These are phyloP conservation scores for Microcebus jonahi DNA, from an alignment of 2,113 vertebrate genomes.

Conservation along the genomic window DNA sequence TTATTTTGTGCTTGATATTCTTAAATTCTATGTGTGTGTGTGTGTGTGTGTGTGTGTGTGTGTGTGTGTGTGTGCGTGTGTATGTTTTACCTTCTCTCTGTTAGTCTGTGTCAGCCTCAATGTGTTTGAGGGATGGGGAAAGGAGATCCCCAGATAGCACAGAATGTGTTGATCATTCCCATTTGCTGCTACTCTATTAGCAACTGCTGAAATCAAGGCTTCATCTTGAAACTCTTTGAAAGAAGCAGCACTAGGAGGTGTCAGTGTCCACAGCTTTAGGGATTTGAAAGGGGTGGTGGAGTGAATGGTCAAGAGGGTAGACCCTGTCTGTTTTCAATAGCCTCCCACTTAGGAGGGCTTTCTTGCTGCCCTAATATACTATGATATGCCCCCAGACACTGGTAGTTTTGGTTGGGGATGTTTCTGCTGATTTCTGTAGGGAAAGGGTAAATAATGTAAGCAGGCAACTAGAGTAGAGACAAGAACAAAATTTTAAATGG, in stretches of 20 bases:
- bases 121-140: not conserved
- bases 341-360: not conserved
- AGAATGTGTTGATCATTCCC: not conserved
- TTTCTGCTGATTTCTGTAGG: constrained; percentile 33
- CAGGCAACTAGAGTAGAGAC: not conserved
- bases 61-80: too few species aligned
- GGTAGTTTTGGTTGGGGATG: not conserved
- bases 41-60: not conserved
- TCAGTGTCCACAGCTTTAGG: not conserved
- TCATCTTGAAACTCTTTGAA: constrained; percentile 31
- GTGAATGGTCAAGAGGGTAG: not conserved
- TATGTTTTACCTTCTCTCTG: not conserved
- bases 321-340: not conserved
- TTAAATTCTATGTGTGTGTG: not conserved
- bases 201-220: not conserved
- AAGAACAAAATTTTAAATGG: not conserved
- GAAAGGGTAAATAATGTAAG: not conserved
- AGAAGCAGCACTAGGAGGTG: not conserved
- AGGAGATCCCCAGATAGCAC: not conserved
- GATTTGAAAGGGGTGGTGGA: constrained; percentile 1
- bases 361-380: not conserved
- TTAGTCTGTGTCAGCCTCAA: constrained; percentile 11
- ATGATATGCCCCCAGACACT: not conserved
- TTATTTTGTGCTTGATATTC: not conserved
- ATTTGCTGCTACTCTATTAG: not conserved